Conservation (phyloP, 2,888 invertebrate species). For the Leptinotarsa haldemani region DNA sequence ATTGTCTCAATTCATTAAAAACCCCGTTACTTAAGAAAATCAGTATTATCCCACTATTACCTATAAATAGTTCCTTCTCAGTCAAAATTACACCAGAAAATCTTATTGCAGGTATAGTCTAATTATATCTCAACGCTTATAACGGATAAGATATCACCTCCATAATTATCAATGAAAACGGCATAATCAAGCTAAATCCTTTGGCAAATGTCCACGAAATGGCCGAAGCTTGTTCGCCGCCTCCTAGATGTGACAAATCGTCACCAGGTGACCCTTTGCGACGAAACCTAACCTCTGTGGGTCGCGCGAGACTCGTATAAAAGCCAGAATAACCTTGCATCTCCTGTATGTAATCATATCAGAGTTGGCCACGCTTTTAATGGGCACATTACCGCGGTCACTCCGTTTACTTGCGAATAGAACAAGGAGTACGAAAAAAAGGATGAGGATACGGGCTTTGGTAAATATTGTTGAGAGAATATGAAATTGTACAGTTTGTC, state of each 20-base stretch:
- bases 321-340: slow-evolving; percentile 53
- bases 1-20: too few species aligned
- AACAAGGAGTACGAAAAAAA: slow-evolving; percentile 25
- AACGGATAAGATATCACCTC: slow-evolving; percentile 10
- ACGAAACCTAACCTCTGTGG: slow-evolving; percentile 61
- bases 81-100: too few species aligned
- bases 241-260: slow-evolving; percentile 67
- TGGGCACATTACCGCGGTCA: slow-evolving; percentile 61
- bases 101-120: too few species aligned
- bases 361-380: slow-evolving; percentile 55
- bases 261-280: slow-evolving; percentile 67
- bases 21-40: too few species aligned
- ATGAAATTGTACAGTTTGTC: too few species aligned
- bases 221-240: slow-evolving; percentile 66
- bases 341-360: slow-evolving; percentile 62
- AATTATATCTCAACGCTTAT: too few species aligned
- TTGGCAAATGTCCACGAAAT: slow-evolving; percentile 62
- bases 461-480: too few species aligned
- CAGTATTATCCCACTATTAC: too few species aligned
- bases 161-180: slow-evolving; percentile 53
- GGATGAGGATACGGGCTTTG: neutral
- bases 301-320: slow-evolving; percentile 63
- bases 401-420: slow-evolving; percentile 53
- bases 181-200: slow-evolving; percentile 51
- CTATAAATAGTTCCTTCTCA: too few species aligned